A percentile compares a stretch with the other conserved stretches of the same genome.
phyloP scores from a whole-genome alignment of 1,140 invertebrate species.

The Macrobrachium nipponense region DNA sequence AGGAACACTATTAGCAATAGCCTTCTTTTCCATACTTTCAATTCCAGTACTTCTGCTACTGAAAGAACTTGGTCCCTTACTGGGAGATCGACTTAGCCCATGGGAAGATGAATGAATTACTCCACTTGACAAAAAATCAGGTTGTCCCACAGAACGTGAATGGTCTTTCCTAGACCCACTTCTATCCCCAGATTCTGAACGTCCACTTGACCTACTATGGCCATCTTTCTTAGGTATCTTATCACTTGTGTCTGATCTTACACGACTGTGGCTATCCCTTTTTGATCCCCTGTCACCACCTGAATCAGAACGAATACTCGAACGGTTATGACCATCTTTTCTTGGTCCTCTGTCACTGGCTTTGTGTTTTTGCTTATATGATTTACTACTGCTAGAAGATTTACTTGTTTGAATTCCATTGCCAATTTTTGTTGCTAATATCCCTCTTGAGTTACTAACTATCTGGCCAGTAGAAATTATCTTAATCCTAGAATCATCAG shows the following conservation, averaged over 20 bases:
- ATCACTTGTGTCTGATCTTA: slow-evolving; percentile 3
- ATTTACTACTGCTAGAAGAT: slow-evolving; percentile 35
- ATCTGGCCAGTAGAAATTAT: slow-evolving; percentile 55
- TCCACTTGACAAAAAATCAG: slow-evolving; percentile 12
- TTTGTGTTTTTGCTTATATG: slow-evolving; percentile 39
- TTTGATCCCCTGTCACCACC: slow-evolving; percentile 43
- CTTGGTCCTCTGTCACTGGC: slow-evolving; percentile 6
- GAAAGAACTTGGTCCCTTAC: slow-evolving; percentile 42
- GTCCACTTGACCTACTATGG: slow-evolving; percentile 30
- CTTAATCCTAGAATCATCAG: slow-evolving; percentile 53
- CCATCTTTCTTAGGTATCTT: slow-evolving; percentile 33
- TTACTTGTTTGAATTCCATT: slow-evolving; percentile 50
- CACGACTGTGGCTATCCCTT: slow-evolving; percentile 26
- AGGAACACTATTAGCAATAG: slow-evolving; percentile 7
- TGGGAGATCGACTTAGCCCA: slow-evolving; percentile 17
- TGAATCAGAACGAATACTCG: no score
- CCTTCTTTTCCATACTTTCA: slow-evolving; percentile 21
- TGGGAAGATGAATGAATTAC: slow-evolving; percentile 19
- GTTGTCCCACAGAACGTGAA: slow-evolving; percentile 9
- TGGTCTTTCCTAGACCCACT: no score
- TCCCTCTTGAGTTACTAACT: slow-evolving; percentile 47
- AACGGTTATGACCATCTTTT: slow-evolving; percentile 13
- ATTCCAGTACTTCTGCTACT: slow-evolving; percentile 32
- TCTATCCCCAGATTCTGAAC: slow-evolving; percentile 11
- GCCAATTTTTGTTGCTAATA: slow-evolving; percentile 42